Evolutionary conservation across 1,140 invertebrate species (phyloP).

Genomic region (Gryon sp.): DNA sequence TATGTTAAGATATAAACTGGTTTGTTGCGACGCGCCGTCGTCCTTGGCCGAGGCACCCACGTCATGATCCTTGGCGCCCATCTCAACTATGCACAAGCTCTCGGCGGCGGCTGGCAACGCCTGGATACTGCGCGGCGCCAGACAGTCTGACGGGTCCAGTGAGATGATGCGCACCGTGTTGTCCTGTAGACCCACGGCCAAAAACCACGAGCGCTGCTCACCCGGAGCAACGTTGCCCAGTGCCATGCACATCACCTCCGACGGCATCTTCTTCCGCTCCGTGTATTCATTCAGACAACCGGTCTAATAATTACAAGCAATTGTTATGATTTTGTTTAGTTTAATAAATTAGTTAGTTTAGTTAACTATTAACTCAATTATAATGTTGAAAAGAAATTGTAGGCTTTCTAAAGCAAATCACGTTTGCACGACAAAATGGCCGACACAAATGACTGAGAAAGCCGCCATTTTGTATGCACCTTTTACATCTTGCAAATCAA

Average conservation of each 20-base stretch:
- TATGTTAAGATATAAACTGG: conserved; percentile 97
- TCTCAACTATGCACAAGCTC: conserved; percentile 97
- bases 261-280: conserved; percentile 96
- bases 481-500: conserved; percentile 70
- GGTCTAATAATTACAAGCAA: conserved; percentile 87
- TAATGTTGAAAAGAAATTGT: no score
- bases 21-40: conserved; percentile 80
- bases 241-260: conserved; percentile 99
- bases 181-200: conserved; percentile 97
- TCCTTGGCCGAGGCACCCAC: conserved; percentile 79
- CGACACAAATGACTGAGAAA: no score
- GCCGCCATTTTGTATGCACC: conserved; percentile 63
- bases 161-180: conserved; percentile 99
- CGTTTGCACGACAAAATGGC: no score
- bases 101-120: conserved; percentile 97
- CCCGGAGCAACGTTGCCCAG: conserved; percentile 96
- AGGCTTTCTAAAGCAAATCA: no score
- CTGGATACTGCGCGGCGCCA: conserved; percentile 97
- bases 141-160: conserved; percentile 95
- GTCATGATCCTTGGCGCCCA: conserved; percentile 83
- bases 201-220: conserved; percentile 96
- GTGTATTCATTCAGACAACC: conserved; percentile 99
- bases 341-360: no score
- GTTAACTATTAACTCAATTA: no score
- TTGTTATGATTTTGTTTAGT: no score